Base-by-base conservation (phyloP, 1,140 invertebrate species). In the Drosophila pseudoobscura region DNA sequence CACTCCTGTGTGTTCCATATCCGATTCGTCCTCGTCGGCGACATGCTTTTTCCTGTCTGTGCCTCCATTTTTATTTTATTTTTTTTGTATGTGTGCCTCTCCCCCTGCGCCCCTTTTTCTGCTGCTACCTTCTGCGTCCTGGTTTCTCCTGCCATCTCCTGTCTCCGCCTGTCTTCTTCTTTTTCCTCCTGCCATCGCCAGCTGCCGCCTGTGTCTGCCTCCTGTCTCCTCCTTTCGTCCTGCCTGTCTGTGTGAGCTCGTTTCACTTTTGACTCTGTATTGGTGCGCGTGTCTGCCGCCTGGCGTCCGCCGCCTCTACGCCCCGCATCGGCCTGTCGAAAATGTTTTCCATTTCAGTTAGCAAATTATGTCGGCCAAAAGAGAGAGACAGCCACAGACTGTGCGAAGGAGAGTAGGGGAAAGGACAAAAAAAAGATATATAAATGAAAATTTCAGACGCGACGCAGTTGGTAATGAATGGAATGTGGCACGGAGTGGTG, bases 321-420 rank as follows among this genome's bases (percentile, higher is more conserved):
- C 76, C 62, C 62, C 57, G 39, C 75, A 41, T 20, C 51, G 53
- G 75, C 60, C 83, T 87, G 83, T 87, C 83, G 84, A 89, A 88
- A 88, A 88, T 89, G 83, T 88, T 88, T 88, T 88, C 83, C 84
- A 88, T 88, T 88, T 88, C 83, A 88, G 83, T 89, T 89, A 83
- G 83, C 83, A 87, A 87, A 87, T 87, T 88, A 87, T 87, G 84
- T 87, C 84, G 79, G 78, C 84, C 82, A 87, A 87, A 74, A 64
- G 65, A 69, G 72, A 69, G 66, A 69, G 66, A 69, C 20, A 6
- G 62, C 53, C 15, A 15, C 43, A 13, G 29, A 17, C 15, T 6
- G 31, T 13, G 51, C 4, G 17, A 46, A 8, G 49, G 8, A 35
- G 63, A 44, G 50, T 0, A 26, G 4, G 5, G 24, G 47, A 47